These are phyloP conservation scores for Smutsia temminckii DNA, from an alignment of 2,797 vertebrate species.

Conservation along the genomic window DNA sequence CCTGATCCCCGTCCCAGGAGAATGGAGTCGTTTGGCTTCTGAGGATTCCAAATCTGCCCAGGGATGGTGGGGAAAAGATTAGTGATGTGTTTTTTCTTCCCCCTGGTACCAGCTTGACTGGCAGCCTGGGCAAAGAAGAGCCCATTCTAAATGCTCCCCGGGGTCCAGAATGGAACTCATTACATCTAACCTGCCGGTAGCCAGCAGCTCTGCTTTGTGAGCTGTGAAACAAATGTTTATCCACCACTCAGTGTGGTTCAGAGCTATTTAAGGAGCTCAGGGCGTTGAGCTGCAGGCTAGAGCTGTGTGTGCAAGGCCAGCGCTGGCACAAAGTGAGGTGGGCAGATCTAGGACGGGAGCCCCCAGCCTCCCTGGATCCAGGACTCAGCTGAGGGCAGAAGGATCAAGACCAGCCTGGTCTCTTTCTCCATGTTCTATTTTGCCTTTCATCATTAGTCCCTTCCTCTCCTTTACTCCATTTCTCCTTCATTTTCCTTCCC, in stretches of 20 bases:
- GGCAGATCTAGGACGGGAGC: background rate
- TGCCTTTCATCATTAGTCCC: background rate
- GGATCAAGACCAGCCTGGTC: fast-evolving
- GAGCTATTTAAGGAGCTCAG: constrained; percentile 83
- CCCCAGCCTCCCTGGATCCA: background rate
- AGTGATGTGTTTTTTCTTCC: constrained; percentile 44
- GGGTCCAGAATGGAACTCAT: constrained; percentile 86
- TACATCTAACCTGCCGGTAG: constrained; percentile 85
- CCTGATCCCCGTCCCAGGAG: background rate
- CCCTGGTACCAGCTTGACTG: constrained; percentile 82
- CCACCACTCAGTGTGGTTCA: constrained; percentile 84
- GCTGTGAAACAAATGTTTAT: constrained; percentile 90
- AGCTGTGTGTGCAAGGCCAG: constrained; percentile 61
- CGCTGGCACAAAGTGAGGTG: background rate
- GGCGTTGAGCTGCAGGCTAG: constrained; percentile 79
- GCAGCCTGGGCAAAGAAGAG: constrained; percentile 86
- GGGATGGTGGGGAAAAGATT: constrained; percentile 77
- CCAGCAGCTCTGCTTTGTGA: constrained; percentile 87
- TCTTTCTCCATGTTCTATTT: background rate
- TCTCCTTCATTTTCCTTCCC: background rate
- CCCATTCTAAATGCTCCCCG: constrained; percentile 84
- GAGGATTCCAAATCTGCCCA: constrained; percentile 59
- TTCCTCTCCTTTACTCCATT: background rate
- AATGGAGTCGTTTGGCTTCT: constrained; percentile 38
- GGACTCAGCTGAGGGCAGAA: background rate